These are phyloP conservation scores for Megaceryle alcyon DNA, from an alignment of 2,797 vertebrate species.

Conservation along the genomic window DNA sequence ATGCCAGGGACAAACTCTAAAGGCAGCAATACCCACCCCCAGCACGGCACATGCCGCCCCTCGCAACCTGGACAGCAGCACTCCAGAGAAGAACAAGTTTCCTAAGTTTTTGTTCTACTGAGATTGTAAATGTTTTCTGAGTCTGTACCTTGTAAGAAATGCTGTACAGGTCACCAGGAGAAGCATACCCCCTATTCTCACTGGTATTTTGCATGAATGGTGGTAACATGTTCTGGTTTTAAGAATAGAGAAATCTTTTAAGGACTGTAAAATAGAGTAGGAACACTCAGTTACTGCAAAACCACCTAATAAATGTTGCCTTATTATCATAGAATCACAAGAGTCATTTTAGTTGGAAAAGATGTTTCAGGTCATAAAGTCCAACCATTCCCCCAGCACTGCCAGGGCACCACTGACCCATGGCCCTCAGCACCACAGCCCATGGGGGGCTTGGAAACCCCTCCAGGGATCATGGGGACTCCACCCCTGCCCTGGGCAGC, in stretches of 20 bases:
- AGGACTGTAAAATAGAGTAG: background rate
- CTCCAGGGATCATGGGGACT: background rate
- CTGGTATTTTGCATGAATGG: accelerated
- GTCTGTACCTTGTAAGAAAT: accelerated
- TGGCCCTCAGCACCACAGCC: background rate
- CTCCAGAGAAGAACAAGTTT: background rate
- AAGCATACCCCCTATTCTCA: accelerated
- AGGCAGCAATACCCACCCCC: too few relatives aligned
- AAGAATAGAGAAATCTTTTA: background rate
- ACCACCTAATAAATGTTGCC: background rate
- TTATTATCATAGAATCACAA: background rate
- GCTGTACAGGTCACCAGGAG: background rate
- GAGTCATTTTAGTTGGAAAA: background rate
- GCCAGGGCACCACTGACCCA: background rate
- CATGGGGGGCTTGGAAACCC: background rate
- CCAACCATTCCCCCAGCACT: background rate
- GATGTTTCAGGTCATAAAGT: background rate
- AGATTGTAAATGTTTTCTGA: accelerated
- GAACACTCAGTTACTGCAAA: accelerated
- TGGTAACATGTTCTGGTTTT: accelerated
- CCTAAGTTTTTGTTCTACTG: background rate
- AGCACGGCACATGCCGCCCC: accelerated
- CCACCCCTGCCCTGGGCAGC: background rate
- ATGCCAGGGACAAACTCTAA: background rate
- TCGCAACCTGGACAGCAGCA: background rate